Evolutionary conservation across 1,140 invertebrate species (phyloP).

Genomic region (Eueides isabella): DNA sequence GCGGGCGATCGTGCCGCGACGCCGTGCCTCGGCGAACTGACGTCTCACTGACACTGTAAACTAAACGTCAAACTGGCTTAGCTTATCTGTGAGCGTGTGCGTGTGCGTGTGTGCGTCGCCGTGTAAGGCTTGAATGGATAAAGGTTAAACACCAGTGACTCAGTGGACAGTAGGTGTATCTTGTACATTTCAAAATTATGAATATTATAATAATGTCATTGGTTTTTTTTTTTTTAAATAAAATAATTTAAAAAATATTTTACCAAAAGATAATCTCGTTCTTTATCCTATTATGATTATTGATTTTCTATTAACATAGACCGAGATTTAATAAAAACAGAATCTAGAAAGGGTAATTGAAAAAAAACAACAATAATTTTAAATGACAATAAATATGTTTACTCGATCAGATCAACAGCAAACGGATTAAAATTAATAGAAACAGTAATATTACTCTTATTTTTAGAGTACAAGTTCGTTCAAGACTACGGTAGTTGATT

Average conservation of each 20-base stretch:
- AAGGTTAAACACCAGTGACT: conserved; percentile 53
- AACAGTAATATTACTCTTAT: not conserved
- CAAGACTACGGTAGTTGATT: not conserved
- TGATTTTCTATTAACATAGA: too few species aligned
- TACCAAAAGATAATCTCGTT: too few species aligned
- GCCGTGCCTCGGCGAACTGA: conserved; percentile 76
- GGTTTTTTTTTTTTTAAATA: not conserved
- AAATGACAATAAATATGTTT: too few species aligned
- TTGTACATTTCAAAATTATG: conserved; percentile 16
- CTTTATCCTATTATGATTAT: too few species aligned
- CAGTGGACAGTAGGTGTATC: conserved; percentile 50
- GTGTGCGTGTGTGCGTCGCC: conserved; percentile 40
- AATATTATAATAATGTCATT: not conserved
- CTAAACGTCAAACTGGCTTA: conserved; percentile 74
- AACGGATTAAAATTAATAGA: too few species aligned
- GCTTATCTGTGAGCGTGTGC: conserved; percentile 50
- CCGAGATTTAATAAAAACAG: too few species aligned
- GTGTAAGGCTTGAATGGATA: conserved; percentile 69
- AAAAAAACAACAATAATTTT: too few species aligned
- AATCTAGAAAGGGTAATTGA: too few species aligned
- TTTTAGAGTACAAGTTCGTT: not conserved
- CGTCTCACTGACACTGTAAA: conserved; percentile 37
- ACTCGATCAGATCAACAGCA: too few species aligned
- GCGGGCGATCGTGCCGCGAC: conserved; percentile 65
- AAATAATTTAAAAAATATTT: not conserved